A percentile compares a stretch with the other conserved stretches of the same genome.
Conservation (phyloP, 2,797 vertebrate genomes). For the Karalla daura region DNA sequence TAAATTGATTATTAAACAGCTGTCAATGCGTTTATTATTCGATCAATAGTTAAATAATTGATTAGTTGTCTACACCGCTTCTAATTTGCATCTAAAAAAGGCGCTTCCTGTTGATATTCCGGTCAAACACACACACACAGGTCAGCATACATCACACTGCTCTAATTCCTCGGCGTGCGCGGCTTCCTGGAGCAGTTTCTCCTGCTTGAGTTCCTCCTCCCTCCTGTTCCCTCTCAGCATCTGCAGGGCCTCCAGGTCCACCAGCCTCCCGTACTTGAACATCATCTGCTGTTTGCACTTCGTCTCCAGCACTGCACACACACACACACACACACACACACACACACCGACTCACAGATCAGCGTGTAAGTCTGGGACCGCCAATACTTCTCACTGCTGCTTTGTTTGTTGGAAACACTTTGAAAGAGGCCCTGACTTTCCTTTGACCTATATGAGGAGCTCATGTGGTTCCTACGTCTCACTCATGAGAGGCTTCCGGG, state of each 20-base stretch:
- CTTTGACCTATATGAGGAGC: background rate
- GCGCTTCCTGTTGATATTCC: background rate
- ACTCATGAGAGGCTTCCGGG: background rate
- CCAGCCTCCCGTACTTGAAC: slow-evolving; percentile 88
- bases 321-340: slow-evolving; percentile 28
- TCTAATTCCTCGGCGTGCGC: slow-evolving; percentile 78
- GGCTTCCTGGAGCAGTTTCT: slow-evolving; percentile 80
- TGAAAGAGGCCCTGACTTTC: background rate
- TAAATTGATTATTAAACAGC: too few species aligned
- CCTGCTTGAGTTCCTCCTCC: slow-evolving; percentile 88
- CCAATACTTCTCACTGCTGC: background rate
- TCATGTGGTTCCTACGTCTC: background rate
- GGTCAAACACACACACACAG: slow-evolving; percentile 18
- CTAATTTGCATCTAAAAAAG: background rate
- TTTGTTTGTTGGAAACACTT: background rate
- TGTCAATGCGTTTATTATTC: too few species aligned
- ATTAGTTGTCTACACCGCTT: too few species aligned
- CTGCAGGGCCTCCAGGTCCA: slow-evolving; percentile 90
- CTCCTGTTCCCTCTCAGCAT: slow-evolving; percentile 84
- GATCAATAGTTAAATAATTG: too few species aligned
- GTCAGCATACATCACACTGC: slow-evolving; percentile 79
- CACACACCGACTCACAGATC: background rate
- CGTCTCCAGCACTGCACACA: slow-evolving; percentile 81
- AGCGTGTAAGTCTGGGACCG: background rate
- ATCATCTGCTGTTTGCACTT: slow-evolving; percentile 86